Evolutionary conservation across 1,140 invertebrate genomes (phyloP).

Genomic region (Ridgeia piscesae): DNA sequence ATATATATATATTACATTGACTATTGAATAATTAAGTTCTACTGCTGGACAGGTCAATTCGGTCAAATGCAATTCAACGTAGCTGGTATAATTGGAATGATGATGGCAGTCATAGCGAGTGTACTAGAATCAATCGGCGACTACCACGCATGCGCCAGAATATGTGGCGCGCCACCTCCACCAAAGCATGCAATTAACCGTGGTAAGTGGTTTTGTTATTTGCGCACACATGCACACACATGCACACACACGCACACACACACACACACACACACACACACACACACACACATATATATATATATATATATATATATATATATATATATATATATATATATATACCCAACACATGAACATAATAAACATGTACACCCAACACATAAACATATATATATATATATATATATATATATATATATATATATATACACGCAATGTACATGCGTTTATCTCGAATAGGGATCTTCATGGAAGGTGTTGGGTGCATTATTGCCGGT

Average conservation of each 20-base stretch:
- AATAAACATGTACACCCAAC: too few species aligned
- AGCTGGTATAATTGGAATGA: constrained; percentile 41
- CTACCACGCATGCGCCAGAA: constrained; percentile 50
- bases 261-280: neutral
- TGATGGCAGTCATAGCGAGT: constrained; percentile 45
- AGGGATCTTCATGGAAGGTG: constrained; percentile 80
- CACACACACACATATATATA: neutral
- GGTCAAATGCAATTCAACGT: constrained; percentile 37
- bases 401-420: neutral
- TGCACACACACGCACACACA: neutral
- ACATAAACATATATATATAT: too few species aligned
- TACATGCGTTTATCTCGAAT: constrained; percentile 9
- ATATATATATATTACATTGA: constrained; percentile 39
- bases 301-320: neutral
- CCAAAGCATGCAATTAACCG: constrained; percentile 48
- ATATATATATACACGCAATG: neutral
- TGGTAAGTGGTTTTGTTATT: constrained; percentile 31
- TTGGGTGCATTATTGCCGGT: constrained; percentile 80
- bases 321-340: neutral
- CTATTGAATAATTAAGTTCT: neutral
- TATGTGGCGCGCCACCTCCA: constrained; percentile 43
- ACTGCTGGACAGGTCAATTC: constrained; percentile 38
- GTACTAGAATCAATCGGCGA: constrained; percentile 51
- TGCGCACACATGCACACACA: too few species aligned
- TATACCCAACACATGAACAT: too few species aligned